phyloP scores from a whole-genome alignment of 2,888 invertebrate species.

The Diloba caeruleocephala region DNA sequence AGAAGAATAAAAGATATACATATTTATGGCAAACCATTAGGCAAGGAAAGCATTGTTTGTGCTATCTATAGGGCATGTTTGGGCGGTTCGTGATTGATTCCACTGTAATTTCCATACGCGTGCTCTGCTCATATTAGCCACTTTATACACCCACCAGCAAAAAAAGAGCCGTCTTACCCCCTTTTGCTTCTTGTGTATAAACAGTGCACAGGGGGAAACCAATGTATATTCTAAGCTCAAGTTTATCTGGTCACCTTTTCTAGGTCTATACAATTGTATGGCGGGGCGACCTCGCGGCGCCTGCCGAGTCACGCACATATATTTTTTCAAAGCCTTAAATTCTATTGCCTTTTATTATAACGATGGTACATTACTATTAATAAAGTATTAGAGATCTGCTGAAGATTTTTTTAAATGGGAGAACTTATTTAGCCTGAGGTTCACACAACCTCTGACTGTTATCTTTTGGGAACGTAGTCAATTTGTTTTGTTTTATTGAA shows the following conservation, averaged over 20 bases:
- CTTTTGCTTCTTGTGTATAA: constrained; percentile 33
- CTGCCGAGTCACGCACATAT: constrained; percentile 87
- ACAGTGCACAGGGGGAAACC: constrained; percentile 53
- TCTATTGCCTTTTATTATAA: constrained; percentile 68
- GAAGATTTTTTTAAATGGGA: constrained; percentile 36
- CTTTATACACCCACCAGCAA: constrained; percentile 76
- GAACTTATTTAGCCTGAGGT: constrained; percentile 16
- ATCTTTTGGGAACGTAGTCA: not conserved
- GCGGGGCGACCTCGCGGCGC: constrained; percentile 85
- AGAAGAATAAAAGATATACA: constrained; percentile 66
- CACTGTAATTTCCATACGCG: constrained; percentile 88
- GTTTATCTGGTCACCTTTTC: constrained; percentile 70
- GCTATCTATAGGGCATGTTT: constrained; percentile 80
- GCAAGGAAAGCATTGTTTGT: constrained; percentile 78
- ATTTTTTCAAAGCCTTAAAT: constrained; percentile 81
- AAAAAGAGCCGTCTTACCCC: constrained; percentile 55
- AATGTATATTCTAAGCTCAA: constrained; percentile 66
- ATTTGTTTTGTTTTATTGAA: too few relatives aligned
- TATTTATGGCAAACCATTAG: constrained; percentile 76
- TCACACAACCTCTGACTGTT: constrained; percentile 12
- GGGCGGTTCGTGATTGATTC: constrained; percentile 86
- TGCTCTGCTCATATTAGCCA: constrained; percentile 86
- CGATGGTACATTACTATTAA: constrained; percentile 56
- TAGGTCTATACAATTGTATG: constrained; percentile 82
- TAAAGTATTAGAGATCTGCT: constrained; percentile 54